Base-by-base conservation (phyloP, 1,140 invertebrate genomes). In the Solen grandis region DNA sequence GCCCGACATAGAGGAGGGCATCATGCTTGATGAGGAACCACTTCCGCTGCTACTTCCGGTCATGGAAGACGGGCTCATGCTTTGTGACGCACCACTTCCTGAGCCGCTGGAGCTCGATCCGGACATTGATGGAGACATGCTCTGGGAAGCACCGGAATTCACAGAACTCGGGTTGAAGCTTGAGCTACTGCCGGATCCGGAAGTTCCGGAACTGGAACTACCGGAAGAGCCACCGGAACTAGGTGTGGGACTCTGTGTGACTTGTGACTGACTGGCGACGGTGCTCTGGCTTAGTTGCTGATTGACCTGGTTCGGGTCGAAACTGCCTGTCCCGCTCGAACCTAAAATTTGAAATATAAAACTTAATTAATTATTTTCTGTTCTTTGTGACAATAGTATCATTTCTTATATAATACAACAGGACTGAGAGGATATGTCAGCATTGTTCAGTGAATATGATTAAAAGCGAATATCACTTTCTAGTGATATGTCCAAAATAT, bases 241-340 rank as follows among this genome's bases (percentile, higher is more conserved):
- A 41, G 54, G 38, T 14, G 69, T n/a, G 16, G 41, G 41, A 38
- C 69, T 60, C 16, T 57, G 35, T 13, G 46, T 52, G 29, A n/a
- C 29, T 5, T 27, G 31, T n/a, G 13, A 10, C 2, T 46, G 46
- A 14, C 59, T 55, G 16, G 73, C 41, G 13, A 35, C 25, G 3
- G 59, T 38, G 36, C 59, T 63, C 36, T 76, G 73, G 33, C 38
- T 63, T 8, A 65, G 35, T 5, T 13, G 14, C 22, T 46, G 66
- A 54, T 70, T 70, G 22, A 54, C 46, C 14, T n/a, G 14, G 66
- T 70, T 70, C 16, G 66, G 38, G 29, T 70, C 66, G 33, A 70
- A 70, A 5, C 41, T 35, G 5, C 50, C 27, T 27, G 52, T 41
- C 41, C 2, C 35, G n/a, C 31, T 27, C 16, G 35, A n/a, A 66